These are phyloP conservation scores for Smutsia gigantea DNA, from an alignment of 2,797 vertebrate genomes.

Conservation along the genomic window DNA sequence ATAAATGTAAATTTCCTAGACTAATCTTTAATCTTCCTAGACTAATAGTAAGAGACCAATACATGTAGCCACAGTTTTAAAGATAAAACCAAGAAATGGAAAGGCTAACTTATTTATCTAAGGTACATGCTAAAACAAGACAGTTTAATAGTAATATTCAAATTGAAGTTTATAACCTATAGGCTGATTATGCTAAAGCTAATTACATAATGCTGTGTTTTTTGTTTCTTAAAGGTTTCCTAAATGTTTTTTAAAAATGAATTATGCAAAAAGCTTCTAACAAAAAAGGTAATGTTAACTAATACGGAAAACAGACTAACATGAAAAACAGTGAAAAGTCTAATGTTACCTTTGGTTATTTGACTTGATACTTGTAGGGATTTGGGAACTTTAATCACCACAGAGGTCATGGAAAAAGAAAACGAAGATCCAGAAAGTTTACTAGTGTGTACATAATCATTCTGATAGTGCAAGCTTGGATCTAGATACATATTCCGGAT, in stretches of 20 bases:
- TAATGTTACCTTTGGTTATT: background rate
- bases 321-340: background rate
- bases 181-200: background rate
- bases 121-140: background rate
- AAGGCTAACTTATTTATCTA: background rate
- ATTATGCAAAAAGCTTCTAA: background rate
- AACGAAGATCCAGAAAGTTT: background rate
- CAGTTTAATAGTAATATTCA: slow-evolving; percentile 7
- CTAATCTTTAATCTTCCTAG: background rate
- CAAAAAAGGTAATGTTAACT: background rate
- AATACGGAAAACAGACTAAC: background rate
- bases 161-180: background rate
- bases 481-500: background rate
- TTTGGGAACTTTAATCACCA: background rate
- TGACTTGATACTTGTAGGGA: background rate
- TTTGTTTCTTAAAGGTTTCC: background rate
- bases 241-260: background rate
- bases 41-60: background rate
- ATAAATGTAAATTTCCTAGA: background rate
- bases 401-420: background rate
- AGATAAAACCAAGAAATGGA: background rate
- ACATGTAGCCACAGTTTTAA: background rate
- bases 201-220: background rate
- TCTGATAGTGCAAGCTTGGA: background rate
- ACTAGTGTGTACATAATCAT: background rate